These are phyloP conservation scores for Naja naja DNA, from an alignment of 2,113 vertebrate genomes.

Conservation along the genomic window DNA sequence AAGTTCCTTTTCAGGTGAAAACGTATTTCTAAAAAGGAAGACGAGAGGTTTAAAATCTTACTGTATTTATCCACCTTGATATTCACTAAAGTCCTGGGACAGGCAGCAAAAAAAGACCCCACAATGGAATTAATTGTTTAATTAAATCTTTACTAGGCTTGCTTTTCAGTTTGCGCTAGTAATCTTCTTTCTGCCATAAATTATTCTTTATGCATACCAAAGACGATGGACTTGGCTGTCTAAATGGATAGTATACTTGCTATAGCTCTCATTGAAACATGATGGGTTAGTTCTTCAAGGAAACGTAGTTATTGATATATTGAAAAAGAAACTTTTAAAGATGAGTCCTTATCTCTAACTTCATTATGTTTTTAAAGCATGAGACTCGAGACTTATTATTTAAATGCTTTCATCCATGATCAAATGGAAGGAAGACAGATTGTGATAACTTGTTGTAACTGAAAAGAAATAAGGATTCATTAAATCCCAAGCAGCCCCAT, in stretches of 20 bases:
- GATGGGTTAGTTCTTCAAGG: neutral
- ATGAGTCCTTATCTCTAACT: slow-evolving; percentile 18
- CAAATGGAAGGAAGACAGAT: slow-evolving; percentile 34
- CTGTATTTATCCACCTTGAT: neutral
- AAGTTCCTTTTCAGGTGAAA: neutral
- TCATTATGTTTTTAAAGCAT: neutral
- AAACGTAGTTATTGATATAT: neutral
- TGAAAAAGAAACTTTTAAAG: slow-evolving; percentile 28
- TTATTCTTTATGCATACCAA: neutral
- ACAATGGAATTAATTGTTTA: neutral
- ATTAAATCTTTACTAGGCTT: neutral
- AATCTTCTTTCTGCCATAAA: neutral
- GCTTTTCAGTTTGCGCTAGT: neutral
- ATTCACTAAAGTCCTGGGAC: neutral
- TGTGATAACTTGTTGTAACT: slow-evolving; percentile 47
- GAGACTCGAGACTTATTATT: neutral
- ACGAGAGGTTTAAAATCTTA: no score
- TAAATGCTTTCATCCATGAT: slow-evolving; percentile 29
- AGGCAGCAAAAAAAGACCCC: neutral
- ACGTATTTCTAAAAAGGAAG: neutral
- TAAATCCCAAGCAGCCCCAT: slow-evolving; percentile 45
- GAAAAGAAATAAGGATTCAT: slow-evolving; percentile 42
- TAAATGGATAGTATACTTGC: neutral
- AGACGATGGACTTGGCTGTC: neutral
- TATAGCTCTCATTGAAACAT: neutral